These are phyloP conservation scores for Syrmaticus mikado DNA, from an alignment of 2,113 vertebrate genomes.

Conservation along the genomic window DNA sequence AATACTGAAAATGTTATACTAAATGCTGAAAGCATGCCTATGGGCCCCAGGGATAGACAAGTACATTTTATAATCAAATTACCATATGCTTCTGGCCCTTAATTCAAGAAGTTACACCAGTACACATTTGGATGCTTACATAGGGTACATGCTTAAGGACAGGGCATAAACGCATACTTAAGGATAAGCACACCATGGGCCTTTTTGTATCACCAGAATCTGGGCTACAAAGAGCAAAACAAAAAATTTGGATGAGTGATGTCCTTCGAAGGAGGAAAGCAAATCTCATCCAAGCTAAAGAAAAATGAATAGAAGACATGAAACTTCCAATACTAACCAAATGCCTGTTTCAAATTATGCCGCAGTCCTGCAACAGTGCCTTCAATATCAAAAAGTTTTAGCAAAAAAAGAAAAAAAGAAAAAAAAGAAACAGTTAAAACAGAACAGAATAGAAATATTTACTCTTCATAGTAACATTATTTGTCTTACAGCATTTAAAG, in stretches of 20 bases:
- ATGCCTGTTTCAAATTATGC: constrained; percentile 37
- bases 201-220: neutral
- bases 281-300: neutral
- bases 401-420: neutral
- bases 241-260: neutral
- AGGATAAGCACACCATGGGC: neutral
- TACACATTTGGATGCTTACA: neutral
- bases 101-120: neutral
- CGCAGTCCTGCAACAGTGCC: neutral
- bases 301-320: accelerated
- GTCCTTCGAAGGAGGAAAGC: neutral
- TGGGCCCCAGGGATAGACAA: neutral
- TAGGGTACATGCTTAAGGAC: neutral
- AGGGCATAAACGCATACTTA: neutral
- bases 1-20: constrained; percentile 22
- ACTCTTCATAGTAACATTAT: neutral
- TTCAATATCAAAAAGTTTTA: neutral
- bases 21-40: neutral
- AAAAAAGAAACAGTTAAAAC: too few relatives aligned
- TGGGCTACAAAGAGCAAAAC: neutral
- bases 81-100: neutral
- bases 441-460: neutral
- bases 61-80: constrained; percentile 38
- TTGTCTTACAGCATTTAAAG: neutral
- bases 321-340: neutral